Evolutionary conservation across 2,888 invertebrate species (phyloP), one percentile per base, ranked within the genome.

Genomic region (Coenonympha arcania): DNA sequence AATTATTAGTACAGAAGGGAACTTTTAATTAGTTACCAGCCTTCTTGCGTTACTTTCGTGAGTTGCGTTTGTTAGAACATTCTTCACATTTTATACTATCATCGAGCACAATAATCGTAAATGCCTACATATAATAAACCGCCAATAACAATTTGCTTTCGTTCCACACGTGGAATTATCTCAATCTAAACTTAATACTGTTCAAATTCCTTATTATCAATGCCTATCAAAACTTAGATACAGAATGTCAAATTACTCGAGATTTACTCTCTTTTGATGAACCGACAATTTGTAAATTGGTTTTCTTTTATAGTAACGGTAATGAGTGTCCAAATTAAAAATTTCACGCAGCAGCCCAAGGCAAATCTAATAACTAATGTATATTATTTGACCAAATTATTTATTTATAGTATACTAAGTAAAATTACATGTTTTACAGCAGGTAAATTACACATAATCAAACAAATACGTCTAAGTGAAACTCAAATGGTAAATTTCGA

Each of bases 1-100:
- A 85, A 86, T 86, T 86, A 85, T 86, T 85, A 81, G 81, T 82
- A 85, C 79, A 79, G 83, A 78, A 79, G 79, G 73, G 68, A 85
- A 85, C 82, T 85, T 86, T 84, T 85, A 85, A 86, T 85, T 84
- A 84, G 83, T 85, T 84, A 73, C 79, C 82, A 73, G 79, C 69
- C 76, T 77, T 76, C 76, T 68, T 71, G 71, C 77, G 69, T 79
- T 81, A 83, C 84, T 83, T 83, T 78, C 78, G 79, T 81, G 79
- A 81, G 78, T 79, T 81, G n/a, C 69, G 68, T 68, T 69, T 78
- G 74, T 75, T 71, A 71, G 59, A 70, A 19, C 19, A 6, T 37
- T 37, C 36, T 11, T 37, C 36, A 37, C 36, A 20, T 37, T 20
- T 22, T 37, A 22, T 22, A 22, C 22, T 39, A 22, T 39, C 13